Conservation (phyloP, 2,888 invertebrate genomes). For the Dasysyrphus albostriatus region DNA sequence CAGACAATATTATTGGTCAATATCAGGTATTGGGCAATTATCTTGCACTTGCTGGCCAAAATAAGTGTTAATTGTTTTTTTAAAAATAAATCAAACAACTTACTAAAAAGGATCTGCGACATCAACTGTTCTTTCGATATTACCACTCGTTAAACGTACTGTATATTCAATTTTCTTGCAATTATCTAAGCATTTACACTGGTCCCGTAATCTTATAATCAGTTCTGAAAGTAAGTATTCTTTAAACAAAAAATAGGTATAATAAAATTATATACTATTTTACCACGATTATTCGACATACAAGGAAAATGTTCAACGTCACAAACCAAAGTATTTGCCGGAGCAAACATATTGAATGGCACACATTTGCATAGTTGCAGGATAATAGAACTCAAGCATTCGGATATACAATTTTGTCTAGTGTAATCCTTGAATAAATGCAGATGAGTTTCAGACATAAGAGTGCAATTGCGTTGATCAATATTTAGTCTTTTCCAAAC, state of each 20-base stretch:
- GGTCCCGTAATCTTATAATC: background rate
- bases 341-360: slow-evolving; percentile 79
- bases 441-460: slow-evolving; percentile 83
- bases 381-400: slow-evolving; percentile 83
- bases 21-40: too few relatives aligned
- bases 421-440: slow-evolving; percentile 78
- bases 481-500: slow-evolving; percentile 79
- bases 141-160: slow-evolving; percentile 78
- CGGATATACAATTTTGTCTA: slow-evolving; percentile 85
- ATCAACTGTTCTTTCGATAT: slow-evolving; percentile 77
- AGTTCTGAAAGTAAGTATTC: slow-evolving; percentile 7
- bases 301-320: slow-evolving; percentile 84
- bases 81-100: slow-evolving; percentile 52
- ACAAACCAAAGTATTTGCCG: slow-evolving; percentile 80
- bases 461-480: slow-evolving; percentile 85
- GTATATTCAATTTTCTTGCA: slow-evolving; percentile 80
- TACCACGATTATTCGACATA: slow-evolving; percentile 83
- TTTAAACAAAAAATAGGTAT: background rate
- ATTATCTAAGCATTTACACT: slow-evolving; percentile 79
- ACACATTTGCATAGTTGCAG: slow-evolving; percentile 80
- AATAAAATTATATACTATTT: background rate
- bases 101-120: slow-evolving; percentile 81
- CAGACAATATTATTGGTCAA: too few relatives aligned
- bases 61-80: too few relatives aligned
- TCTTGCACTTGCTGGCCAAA: too few relatives aligned